phyloP scores from a whole-genome alignment of 2,888 invertebrate genomes.

The Ceraclea dissimilis region DNA sequence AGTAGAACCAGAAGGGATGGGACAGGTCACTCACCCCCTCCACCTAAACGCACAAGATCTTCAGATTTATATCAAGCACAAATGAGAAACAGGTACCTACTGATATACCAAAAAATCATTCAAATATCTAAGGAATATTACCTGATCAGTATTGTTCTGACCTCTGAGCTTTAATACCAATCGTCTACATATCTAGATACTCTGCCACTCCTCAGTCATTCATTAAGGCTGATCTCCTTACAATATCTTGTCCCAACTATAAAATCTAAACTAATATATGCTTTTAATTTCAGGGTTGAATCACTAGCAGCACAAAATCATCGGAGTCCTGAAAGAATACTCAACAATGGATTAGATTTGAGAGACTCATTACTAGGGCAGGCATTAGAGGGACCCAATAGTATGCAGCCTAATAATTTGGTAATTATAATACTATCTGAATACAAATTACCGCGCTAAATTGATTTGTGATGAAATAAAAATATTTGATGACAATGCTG shows the following conservation, averaged over 20 bases:
- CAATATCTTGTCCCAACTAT: too few species aligned
- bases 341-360: conserved; percentile 58
- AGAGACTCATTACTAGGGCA: conserved; percentile 68
- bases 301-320: conserved; percentile 22
- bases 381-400: conserved; percentile 66
- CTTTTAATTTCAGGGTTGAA: conserved; percentile 22
- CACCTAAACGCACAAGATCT: conserved; percentile 63
- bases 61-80: conserved; percentile 61
- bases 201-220: too few species aligned
- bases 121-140: too few species aligned
- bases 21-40: conserved; percentile 49
- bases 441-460: not conserved
- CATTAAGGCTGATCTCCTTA: too few species aligned
- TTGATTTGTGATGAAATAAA: too few species aligned
- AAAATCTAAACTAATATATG: too few species aligned
- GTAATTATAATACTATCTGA: conserved; percentile 27
- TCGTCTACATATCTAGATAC: too few species aligned
- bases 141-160: too few species aligned
- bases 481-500: too few species aligned
- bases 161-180: too few species aligned
- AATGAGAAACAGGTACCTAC: conserved; percentile 41
- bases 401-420: conserved; percentile 52
- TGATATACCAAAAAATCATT: not conserved
- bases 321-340: conserved; percentile 53
- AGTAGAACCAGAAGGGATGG: conserved; percentile 45